phyloP scores from a whole-genome alignment of 2,113 vertebrate genomes.

The Sylvia atricapilla region DNA sequence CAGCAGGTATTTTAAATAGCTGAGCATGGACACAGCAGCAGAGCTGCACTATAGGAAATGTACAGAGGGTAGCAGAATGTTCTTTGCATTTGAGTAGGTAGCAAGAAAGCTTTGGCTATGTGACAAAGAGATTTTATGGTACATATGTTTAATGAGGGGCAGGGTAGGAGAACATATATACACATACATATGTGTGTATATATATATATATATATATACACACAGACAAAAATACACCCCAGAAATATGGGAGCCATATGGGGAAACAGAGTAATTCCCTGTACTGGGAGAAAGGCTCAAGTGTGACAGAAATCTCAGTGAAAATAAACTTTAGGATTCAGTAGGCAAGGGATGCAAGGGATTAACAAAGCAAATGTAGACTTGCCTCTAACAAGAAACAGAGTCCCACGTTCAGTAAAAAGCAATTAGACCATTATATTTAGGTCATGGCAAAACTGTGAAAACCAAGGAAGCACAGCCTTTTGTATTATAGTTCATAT shows the following conservation, averaged over 20 bases:
- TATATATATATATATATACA: background rate
- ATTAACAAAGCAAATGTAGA: background rate
- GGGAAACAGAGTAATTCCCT: background rate
- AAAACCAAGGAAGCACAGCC: background rate
- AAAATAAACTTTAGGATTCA: constrained; percentile 17
- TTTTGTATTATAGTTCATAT: background rate
- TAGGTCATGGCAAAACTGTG: background rate
- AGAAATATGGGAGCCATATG: constrained; percentile 3
- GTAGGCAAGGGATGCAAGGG: background rate
- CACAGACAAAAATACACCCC: background rate
- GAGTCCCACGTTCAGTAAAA: background rate
- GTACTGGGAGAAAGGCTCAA: background rate
- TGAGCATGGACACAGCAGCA: background rate
- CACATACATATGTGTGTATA: background rate
- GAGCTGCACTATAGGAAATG: background rate
- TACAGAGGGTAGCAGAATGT: background rate
- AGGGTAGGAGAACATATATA: background rate
- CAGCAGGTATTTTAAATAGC: background rate
- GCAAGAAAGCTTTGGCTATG: background rate
- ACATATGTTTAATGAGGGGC: background rate
- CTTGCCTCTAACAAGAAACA: background rate
- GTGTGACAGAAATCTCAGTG: background rate
- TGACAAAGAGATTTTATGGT: background rate
- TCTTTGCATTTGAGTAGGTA: background rate
- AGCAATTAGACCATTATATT: background rate